These are phyloP conservation scores for Takifugu flavidus DNA, from an alignment of 2,113 vertebrate genomes.

Conservation along the genomic window DNA sequence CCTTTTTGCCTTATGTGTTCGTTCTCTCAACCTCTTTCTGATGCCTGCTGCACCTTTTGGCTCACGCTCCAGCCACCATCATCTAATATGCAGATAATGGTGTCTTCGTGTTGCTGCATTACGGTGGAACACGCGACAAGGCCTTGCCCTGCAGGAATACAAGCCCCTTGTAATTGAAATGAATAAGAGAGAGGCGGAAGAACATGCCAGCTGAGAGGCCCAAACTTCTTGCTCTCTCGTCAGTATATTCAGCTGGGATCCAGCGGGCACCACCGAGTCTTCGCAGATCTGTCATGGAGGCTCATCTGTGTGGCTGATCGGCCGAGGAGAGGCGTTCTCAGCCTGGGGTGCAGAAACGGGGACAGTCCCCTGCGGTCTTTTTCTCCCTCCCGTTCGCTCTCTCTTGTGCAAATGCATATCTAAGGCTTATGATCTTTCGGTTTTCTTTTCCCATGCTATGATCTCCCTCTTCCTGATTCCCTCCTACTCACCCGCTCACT, in stretches of 20 bases:
- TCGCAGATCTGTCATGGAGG: slow-evolving; percentile 43
- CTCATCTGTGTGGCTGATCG: slow-evolving; percentile 56
- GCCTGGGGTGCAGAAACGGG: slow-evolving; percentile 70
- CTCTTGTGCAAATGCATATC: slow-evolving; percentile 65
- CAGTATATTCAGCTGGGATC: slow-evolving; percentile 65
- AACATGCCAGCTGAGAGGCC: slow-evolving; percentile 61
- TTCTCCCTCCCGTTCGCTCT: slow-evolving; percentile 57
- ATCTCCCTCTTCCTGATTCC: slow-evolving; percentile 69
- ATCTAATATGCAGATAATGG: slow-evolving; percentile 76
- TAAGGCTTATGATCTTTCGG: slow-evolving; percentile 67
- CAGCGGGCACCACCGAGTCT: slow-evolving; percentile 47
- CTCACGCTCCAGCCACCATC: slow-evolving; percentile 26
- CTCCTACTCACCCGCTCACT: slow-evolving; percentile 57
- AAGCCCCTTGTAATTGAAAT: slow-evolving; percentile 71
- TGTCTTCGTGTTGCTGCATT: slow-evolving; percentile 53
- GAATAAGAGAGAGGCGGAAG: slow-evolving; percentile 59
- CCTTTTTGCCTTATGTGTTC: slow-evolving; percentile 18
- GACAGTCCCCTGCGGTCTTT: slow-evolving; percentile 73
- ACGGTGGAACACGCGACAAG: slow-evolving; percentile 65
- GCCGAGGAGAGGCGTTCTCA: slow-evolving; percentile 61
- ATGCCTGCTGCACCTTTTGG: slow-evolving; percentile 31
- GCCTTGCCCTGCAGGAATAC: slow-evolving; percentile 73
- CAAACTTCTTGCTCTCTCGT: slow-evolving; percentile 50
- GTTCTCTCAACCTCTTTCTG: slow-evolving; percentile 17
- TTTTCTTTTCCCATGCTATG: slow-evolving; percentile 66